Evolutionary conservation across 2,113 vertebrate species (phyloP).

Genomic region (Calcarius ornatus): DNA sequence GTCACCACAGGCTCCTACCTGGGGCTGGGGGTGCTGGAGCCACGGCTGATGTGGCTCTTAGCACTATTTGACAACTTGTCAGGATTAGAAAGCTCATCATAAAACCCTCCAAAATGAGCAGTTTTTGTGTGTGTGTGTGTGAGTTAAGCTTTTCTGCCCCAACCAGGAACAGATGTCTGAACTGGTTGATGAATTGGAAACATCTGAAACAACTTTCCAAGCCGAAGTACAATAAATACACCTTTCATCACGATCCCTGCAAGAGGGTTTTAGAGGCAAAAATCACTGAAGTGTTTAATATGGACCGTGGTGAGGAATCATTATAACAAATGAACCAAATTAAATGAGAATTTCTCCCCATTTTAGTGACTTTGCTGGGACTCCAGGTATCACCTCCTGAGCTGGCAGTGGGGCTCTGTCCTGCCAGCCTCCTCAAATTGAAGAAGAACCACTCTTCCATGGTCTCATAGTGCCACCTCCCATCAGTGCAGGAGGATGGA

Average conservation of each 20-base stretch:
- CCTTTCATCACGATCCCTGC: slow-evolving; percentile 83
- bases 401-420: not conserved
- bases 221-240: slow-evolving; percentile 89
- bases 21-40: not conserved
- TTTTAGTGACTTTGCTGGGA: not conserved
- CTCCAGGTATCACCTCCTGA: not conserved
- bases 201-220: slow-evolving; percentile 92
- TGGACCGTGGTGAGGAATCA: slow-evolving; percentile 32
- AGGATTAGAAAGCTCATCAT: slow-evolving; percentile 76
- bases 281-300: slow-evolving; percentile 63
- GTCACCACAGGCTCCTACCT: not conserved
- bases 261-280: slow-evolving; percentile 73
- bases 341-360: slow-evolving; percentile 24
- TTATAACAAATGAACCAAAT: slow-evolving; percentile 45
- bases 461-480: not conserved
- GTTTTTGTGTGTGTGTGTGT: slow-evolving; percentile 68
- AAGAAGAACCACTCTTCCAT: too few relatives aligned
- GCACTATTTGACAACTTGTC: slow-evolving; percentile 74
- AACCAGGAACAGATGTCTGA: slow-evolving; percentile 91
- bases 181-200: slow-evolving; percentile 87
- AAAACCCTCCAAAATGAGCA: slow-evolving; percentile 80
- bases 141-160: slow-evolving; percentile 75
- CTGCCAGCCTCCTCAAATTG: not conserved
- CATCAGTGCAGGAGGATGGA: not conserved
- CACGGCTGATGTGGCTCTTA: not conserved